Evolutionary conservation across 2,797 vertebrate genomes (phyloP).

Genomic region (Lophura swinhoii): DNA sequence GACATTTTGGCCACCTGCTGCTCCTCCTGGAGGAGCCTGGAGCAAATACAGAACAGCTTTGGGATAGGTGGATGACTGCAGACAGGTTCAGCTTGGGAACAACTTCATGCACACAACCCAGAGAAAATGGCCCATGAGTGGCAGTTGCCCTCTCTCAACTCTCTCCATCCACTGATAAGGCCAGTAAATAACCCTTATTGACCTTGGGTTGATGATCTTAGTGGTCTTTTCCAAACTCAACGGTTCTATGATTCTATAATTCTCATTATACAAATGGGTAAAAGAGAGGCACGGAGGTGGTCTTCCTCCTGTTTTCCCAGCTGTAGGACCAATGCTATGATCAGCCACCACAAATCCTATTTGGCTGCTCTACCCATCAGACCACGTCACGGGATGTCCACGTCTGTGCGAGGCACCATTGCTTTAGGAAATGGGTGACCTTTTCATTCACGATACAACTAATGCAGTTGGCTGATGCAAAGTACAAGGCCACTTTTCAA

Average conservation of each 20-base stretch:
- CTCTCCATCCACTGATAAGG: neutral
- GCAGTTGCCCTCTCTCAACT: neutral
- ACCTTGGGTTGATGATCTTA: no score
- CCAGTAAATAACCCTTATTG: neutral
- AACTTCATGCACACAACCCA: accelerated
- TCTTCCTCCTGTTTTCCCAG: neutral
- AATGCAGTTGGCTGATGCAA: neutral
- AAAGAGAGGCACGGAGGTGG: neutral
- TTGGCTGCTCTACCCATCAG: neutral
- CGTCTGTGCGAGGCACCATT: neutral
- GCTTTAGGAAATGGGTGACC: neutral
- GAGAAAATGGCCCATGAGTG: neutral
- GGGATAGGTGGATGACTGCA: neutral
- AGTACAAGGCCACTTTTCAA: neutral
- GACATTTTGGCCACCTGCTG: neutral
- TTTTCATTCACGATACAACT: neutral
- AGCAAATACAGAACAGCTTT: neutral
- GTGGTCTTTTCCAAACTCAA: no score
- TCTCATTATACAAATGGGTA: neutral
- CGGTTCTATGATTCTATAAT: no score
- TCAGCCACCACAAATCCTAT: neutral
- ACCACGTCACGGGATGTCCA: neutral
- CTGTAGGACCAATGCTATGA: neutral
- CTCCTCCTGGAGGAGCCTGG: neutral
- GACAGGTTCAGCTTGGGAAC: neutral